phyloP scores from a whole-genome alignment of 2,888 invertebrate species.

The Stomorhina lunata region DNA sequence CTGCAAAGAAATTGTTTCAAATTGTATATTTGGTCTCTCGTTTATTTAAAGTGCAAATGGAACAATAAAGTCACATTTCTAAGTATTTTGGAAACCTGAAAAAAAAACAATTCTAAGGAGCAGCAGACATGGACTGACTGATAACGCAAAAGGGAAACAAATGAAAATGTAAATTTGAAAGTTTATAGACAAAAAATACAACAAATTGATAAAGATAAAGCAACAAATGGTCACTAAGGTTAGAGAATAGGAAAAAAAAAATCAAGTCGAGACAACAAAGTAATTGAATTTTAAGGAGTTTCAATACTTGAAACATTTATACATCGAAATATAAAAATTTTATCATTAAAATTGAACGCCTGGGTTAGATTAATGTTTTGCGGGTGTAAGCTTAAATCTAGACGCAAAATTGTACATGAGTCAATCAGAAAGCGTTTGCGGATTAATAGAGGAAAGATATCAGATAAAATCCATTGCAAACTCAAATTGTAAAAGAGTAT shows the following conservation, averaged over 20 bases:
- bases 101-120: background rate
- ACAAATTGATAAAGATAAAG: background rate
- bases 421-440: no score
- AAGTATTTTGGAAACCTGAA: constrained; percentile 14
- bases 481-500: no score
- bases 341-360: no score
- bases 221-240: constrained; percentile 10
- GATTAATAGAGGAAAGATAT: no score
- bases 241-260: background rate
- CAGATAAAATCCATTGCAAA: no score
- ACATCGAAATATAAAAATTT: no score
- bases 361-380: no score
- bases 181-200: constrained; percentile 25
- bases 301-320: no score
- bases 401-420: no score
- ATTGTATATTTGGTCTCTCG: constrained; percentile 52
- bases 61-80: constrained; percentile 54
- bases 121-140: constrained; percentile 19
- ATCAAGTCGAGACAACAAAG: no score
- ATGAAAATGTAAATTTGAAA: constrained; percentile 35
- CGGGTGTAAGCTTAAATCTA: no score
- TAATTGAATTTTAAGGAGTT: constrained; percentile 47
- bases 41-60: constrained; percentile 57
- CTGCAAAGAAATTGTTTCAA: constrained; percentile 63
- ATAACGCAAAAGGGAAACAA: constrained; percentile 11